Evolutionary conservation across 1,140 invertebrate genomes (phyloP), one percentile per base, ranked within the genome.

Genomic region (Meteorus sp.): DNA sequence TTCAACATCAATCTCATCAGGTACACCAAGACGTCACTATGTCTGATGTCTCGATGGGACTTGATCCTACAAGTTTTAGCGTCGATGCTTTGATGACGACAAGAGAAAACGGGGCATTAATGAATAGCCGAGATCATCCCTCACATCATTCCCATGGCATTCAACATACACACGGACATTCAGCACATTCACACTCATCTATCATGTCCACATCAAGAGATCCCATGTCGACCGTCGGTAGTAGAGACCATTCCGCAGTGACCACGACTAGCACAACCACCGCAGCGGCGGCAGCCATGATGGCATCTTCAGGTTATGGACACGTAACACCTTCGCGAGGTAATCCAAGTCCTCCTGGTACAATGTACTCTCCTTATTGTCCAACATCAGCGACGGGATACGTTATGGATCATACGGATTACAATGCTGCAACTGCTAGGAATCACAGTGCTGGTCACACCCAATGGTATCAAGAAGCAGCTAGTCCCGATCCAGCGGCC

Each of bases 261-360:
- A 63, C 62, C 1, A 74, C 70, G 8, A 73, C 69, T 8, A 68
- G 64, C 1, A 76, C 74, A 3, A 70, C 76, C 3, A 73, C 73
- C 3, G 70, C 70, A 1, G 72, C 73, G 2, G 71, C 76, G 8
- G 74, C 73, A 1, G 77, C 76, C 4, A 77, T 76, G 73, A 79
- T 78, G 75, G 74, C 72, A 0, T 84, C 84, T 48, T 86, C 85
- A 60, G 83, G 83, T 2, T 86, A 84, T 63, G 78, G 81, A 0
- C 77, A 77, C 56, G 65, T 69, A 3, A 70, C 74, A 11, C 61
- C 74, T 0, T 66, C 74, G n/a, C 77, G 84, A 29, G 80, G 81
- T 25, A 83, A 83, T 37, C 75, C 82, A 0, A 79, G 81, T 13
- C 78, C 85, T 0, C 74, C 81, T 52, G 69, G 82, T 58, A 81